Conservation (phyloP, 64 coral and sea anemone genomes). For the Montipora cactus region DNA sequence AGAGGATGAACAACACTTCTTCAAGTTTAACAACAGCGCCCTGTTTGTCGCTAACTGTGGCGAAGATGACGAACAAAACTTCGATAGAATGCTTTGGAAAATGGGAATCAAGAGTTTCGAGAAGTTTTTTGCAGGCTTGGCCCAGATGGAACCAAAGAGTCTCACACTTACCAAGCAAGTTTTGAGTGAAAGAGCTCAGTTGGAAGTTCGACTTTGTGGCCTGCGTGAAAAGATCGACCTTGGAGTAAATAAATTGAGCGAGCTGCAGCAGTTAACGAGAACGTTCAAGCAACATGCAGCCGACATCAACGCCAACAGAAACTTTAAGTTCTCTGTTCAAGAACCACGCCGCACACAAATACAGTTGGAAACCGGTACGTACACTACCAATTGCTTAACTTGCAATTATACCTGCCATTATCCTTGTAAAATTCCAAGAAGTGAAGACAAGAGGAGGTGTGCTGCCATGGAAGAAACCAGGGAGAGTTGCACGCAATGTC, state of each 20-base stretch:
- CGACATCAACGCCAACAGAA: slow-evolving; percentile 58
- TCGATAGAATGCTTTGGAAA: slow-evolving; percentile 54
- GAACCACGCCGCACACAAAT: background rate
- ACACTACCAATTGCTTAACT: slow-evolving; percentile 50
- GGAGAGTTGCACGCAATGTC: background rate
- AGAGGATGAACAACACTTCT: background rate
- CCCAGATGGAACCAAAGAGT: slow-evolving; percentile 32
- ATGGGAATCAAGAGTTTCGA: slow-evolving; percentile 61
- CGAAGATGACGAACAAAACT: slow-evolving; percentile 41
- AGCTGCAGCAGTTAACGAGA: slow-evolving; percentile 38
- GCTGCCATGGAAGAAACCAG: no score
- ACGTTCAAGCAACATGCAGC: slow-evolving; percentile 41
- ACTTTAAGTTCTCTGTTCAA: slow-evolving; percentile 50
- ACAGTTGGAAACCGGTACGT: background rate
- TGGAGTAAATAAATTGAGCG: slow-evolving; percentile 44
- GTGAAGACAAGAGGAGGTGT: background rate
- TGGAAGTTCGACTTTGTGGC: slow-evolving; percentile 58
- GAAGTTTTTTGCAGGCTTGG: slow-evolving; percentile 42
- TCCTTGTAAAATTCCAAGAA: slow-evolving; percentile 47
- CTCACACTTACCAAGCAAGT: slow-evolving; percentile 61
- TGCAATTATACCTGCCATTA: slow-evolving; percentile 67
- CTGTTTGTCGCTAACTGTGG: slow-evolving; percentile 55
- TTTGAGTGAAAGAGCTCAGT: slow-evolving; percentile 59
- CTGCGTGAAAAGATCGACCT: slow-evolving; percentile 27
- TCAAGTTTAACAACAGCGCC: slow-evolving; percentile 63